phyloP scores from a whole-genome alignment of 2,113 vertebrate genomes.

The Shinisaurus crocodilurus region DNA sequence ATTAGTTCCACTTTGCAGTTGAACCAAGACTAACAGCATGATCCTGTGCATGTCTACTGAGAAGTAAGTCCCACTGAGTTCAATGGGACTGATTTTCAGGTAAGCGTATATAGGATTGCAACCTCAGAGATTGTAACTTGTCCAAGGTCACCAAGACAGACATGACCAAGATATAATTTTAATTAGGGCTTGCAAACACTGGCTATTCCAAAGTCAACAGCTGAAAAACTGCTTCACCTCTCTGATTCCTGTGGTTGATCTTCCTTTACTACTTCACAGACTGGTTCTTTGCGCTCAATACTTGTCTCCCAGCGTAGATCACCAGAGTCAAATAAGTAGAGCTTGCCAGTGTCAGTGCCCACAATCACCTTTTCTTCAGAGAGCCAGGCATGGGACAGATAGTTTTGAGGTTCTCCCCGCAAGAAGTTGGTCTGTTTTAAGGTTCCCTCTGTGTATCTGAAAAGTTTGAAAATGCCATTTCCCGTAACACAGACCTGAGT shows the following conservation, averaged over 20 bases:
- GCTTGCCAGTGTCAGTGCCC: slow-evolving; percentile 86
- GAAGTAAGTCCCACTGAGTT: neutral
- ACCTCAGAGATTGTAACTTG: neutral
- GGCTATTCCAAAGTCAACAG: neutral
- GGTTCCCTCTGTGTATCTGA: slow-evolving; percentile 84
- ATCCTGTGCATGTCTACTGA: neutral
- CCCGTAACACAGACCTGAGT: slow-evolving; percentile 89
- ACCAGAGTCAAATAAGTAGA: slow-evolving; percentile 88
- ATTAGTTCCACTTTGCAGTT: neutral
- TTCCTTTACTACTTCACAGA: slow-evolving; percentile 35
- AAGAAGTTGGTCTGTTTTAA: slow-evolving; percentile 87
- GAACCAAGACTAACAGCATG: neutral
- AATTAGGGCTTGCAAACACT: neutral
- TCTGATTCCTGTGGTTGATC: slow-evolving; percentile 50
- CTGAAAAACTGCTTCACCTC: slow-evolving; percentile 62
- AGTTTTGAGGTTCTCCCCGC: slow-evolving; percentile 83
- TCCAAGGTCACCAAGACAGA: neutral
- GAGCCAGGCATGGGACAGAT: slow-evolving; percentile 90
- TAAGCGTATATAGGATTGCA: neutral
- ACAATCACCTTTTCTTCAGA: slow-evolving; percentile 82
- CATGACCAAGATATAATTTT: neutral
- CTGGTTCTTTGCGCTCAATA: slow-evolving; percentile 66
- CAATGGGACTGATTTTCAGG: neutral
- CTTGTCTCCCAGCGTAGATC: slow-evolving; percentile 84
- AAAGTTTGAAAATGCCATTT: slow-evolving; percentile 86